Base-by-base conservation (phyloP, 2,888 invertebrate species). In the Cephus rjabovi region DNA sequence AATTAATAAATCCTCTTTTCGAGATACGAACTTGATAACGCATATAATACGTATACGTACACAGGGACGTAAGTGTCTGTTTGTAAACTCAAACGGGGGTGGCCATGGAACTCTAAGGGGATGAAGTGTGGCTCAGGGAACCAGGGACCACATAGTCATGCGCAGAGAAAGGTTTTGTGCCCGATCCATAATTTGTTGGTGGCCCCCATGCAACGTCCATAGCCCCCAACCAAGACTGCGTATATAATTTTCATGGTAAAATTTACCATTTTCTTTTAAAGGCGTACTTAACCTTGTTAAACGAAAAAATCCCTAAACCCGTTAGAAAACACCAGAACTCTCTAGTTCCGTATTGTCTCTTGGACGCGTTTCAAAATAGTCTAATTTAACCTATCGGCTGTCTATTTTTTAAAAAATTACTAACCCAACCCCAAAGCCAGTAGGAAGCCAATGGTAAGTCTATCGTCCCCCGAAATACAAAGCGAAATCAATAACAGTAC, bases 101-200 rank as follows among this genome's bases (percentile, higher is more conserved):
- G 71, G 71, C 71, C 31, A 71, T 33, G 30, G 31, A 12, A 73
- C 35, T 56, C 23, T 56, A 74, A 76, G 80, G 83, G 79, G 78
- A 37, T 76, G 78, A 75, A 76, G 76, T 80, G 78, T 76, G 81
- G 70, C 73, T 79, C 82, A 77, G 73, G 75, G 83, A 77, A 78
- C 40, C 76, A 76, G 79, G 81, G 74, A 76, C 79, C 81, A 68
- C 79, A 80, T 78, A 88, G 84, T 89, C 88, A 87, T 88, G 88
- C 86, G 87, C 87, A 85, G 80, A 83, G 79, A 80, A 83, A 77
- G 78, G 81, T 78, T 78, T 80, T 76, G 80, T 83, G 85, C 84
- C 82, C 89, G 90, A 90, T 90, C 90, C 89, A 90, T 90, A 90
- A 90, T 89, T 89, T 89, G 89, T 89, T 88, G 88, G 34, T 74